phyloP scores from a whole-genome alignment of 2,888 invertebrate genomes.

The Caenorhabditis drosophilae region DNA sequence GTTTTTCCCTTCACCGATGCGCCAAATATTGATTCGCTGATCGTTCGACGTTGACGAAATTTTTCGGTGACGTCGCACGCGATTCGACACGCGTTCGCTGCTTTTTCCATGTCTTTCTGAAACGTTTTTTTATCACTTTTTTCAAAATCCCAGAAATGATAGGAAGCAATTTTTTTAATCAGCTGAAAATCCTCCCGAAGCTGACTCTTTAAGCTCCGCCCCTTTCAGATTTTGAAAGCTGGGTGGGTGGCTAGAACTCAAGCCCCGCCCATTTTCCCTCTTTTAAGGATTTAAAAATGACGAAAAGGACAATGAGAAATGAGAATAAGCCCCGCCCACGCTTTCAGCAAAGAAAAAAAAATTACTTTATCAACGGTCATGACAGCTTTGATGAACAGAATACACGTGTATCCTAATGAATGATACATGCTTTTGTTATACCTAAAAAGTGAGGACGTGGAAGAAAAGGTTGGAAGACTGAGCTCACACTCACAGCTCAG shows the following conservation, averaged over 20 bases:
- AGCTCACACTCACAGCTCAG: slow-evolving; percentile 77
- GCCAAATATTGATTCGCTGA: slow-evolving; percentile 55
- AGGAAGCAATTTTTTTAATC: background rate
- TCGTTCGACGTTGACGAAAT: slow-evolving; percentile 50
- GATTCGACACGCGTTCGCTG: slow-evolving; percentile 50
- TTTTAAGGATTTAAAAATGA: no score
- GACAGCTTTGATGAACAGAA: slow-evolving; percentile 88
- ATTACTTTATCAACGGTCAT: slow-evolving; percentile 84
- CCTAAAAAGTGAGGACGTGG: slow-evolving; percentile 72
- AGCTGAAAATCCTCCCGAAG: no score
- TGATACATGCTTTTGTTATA: slow-evolving; percentile 86
- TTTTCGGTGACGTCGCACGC: slow-evolving; percentile 54
- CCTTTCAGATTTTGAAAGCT: no score
- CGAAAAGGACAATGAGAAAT: no score
- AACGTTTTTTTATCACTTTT: background rate
- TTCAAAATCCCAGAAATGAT: background rate
- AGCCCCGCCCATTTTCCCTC: no score
- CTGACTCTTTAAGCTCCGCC: no score
- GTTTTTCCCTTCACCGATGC: slow-evolving; percentile 42
- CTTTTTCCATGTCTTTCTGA: slow-evolving; percentile 59
- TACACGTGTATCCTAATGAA: slow-evolving; percentile 85
- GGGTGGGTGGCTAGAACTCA: no score
- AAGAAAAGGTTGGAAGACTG: background rate
- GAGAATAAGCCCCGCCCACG: no score
- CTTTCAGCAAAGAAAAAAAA: no score